A percentile compares a stretch with the other conserved stretches of the same genome.
These are phyloP conservation scores for Odontomachus brunneus DNA, from an alignment of 1,140 invertebrate species.

Conservation along the genomic window DNA sequence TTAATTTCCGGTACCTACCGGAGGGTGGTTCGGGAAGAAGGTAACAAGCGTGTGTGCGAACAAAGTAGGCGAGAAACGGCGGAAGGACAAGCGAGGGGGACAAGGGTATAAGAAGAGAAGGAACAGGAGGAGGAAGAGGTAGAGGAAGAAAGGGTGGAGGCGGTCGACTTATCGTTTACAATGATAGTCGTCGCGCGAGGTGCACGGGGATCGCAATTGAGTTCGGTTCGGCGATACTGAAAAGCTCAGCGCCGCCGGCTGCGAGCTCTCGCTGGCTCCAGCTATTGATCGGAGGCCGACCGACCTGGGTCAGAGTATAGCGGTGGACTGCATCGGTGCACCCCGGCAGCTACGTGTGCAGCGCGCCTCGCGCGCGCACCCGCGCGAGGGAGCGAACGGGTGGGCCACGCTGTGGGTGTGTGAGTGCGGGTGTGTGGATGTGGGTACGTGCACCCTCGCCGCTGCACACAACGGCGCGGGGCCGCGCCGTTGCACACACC, in stretches of 20 bases:
- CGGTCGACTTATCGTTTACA: constrained; percentile 49
- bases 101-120: background rate
- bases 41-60: constrained; percentile 25
- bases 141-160: background rate
- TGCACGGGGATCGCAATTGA: constrained; percentile 55
- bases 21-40: background rate
- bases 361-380: background rate
- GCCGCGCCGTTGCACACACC: constrained; percentile 55
- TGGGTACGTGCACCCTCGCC: constrained; percentile 70
- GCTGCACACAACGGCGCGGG: constrained; percentile 60
- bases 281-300: constrained; percentile 85
- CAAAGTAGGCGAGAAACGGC: too few species aligned
- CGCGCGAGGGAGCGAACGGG: too few species aligned
- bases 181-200: constrained; percentile 37
- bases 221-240: constrained; percentile 73
- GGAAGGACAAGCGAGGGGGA: too few species aligned
- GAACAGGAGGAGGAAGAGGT: background rate
- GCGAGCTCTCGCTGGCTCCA: constrained; percentile 81
- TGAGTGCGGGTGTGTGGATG: background rate
- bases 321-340: constrained; percentile 83
- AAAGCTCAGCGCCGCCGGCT: constrained; percentile 79
- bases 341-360: constrained; percentile 67
- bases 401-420: too few species aligned
- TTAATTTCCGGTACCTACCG: constrained; percentile 59
- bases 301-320: constrained; percentile 83